phyloP scores from a whole-genome alignment of 1,140 invertebrate species.

The Rhagoletis zephyria region DNA sequence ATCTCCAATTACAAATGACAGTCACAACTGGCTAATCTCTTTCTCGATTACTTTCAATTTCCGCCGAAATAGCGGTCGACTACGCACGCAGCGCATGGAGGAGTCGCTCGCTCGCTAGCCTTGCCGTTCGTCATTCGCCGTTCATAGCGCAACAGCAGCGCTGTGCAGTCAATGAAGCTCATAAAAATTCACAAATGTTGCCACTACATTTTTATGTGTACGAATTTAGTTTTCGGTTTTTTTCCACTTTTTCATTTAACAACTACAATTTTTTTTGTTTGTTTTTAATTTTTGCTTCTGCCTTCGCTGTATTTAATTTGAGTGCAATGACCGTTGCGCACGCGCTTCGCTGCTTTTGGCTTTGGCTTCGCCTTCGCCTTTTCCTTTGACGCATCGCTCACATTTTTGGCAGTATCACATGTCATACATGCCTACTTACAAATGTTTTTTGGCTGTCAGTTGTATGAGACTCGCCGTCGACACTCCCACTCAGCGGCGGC shows the following conservation, averaged over 20 bases:
- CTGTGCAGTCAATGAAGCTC: not conserved
- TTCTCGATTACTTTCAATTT: conserved; percentile 45
- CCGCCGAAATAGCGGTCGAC: not conserved
- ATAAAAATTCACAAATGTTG: conserved; percentile 43
- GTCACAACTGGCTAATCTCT: conserved; percentile 33
- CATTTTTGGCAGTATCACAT: conserved; percentile 35
- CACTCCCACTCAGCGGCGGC: not conserved
- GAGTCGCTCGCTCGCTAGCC: not conserved
- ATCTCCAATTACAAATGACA: conserved; percentile 19
- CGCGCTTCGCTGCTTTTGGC: not conserved
- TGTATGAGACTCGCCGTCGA: not conserved
- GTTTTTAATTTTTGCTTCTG: not conserved
- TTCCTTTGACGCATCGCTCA: conserved; percentile 7
- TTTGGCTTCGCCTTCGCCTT: too few species aligned
- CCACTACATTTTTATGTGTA: conserved; percentile 38
- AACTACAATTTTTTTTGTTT: not conserved
- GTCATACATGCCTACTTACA: not conserved
- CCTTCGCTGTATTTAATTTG: not conserved
- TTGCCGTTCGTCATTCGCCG: not conserved
- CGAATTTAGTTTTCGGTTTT: not conserved
- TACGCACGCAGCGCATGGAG: not conserved
- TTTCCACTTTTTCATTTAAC: not conserved
- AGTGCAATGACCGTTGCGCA: conserved; percentile 43
- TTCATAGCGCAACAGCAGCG: not conserved
- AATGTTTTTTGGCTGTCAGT: too few species aligned